Evolutionary conservation across 2,888 invertebrate species (phyloP).

Genomic region (Parascotia fuliginaria): DNA sequence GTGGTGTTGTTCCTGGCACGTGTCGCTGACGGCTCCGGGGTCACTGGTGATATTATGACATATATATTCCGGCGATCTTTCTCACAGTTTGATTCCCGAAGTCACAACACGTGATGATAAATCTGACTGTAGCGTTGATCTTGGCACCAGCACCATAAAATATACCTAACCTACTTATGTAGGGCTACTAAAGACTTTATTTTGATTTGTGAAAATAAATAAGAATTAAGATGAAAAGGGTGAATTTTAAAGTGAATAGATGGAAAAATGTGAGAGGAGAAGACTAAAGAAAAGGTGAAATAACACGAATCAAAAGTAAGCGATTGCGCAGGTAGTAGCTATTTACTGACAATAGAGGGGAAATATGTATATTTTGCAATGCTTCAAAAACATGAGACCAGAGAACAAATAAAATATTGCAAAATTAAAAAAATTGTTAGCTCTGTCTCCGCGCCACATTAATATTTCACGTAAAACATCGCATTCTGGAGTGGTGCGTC

Average conservation of each 20-base stretch:
- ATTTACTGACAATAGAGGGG: no score
- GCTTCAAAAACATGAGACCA: not conserved
- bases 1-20: conserved; percentile 1
- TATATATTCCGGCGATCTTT: not conserved
- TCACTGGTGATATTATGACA: not conserved
- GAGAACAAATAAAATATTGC: not conserved
- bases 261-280: no score
- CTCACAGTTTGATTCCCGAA: conserved; percentile 8
- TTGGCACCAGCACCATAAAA: conserved; percentile 24
- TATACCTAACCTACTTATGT: conserved; percentile 19
- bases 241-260: no score
- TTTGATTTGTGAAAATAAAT: no score
- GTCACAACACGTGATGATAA: conserved; percentile 10
- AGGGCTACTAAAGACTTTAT: not conserved
- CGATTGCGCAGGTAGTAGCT: no score
- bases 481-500: conserved; percentile 7
- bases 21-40: conserved; percentile 6
- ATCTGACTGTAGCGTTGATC: conserved; percentile 17
- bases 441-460: conserved; percentile 6
- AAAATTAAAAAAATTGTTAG: not conserved
- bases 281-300: no score
- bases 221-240: no score
- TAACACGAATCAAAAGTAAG: no score
- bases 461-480: conserved; percentile 12
- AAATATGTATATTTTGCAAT: no score